Base-by-base conservation (phyloP, 1,140 invertebrate genomes). In the Solen grandis region DNA sequence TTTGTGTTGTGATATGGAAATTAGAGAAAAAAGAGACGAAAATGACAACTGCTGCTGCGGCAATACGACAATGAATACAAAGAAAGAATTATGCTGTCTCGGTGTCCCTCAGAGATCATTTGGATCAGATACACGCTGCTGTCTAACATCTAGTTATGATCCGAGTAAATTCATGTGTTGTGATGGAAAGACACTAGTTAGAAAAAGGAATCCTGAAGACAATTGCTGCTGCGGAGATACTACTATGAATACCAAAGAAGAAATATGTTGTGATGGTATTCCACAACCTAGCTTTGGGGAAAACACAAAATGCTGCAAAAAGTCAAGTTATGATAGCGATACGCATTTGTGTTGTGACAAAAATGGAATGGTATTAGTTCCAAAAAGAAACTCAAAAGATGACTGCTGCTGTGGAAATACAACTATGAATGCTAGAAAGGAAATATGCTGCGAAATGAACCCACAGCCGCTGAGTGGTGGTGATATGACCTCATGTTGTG, bases 141-240 rank as follows among this genome's bases (percentile, higher is more conserved):
- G 62, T 35, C 5, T n/a, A 36, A 36, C 19, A 16, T 27, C 14
- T 19, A 13, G 31, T 36, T 66, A 36, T 36, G 62, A 66, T 31
- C 29, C 66, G 3, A 27, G 59, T 52, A 55, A 27, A 35, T 63
- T 52, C n/a, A 80, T 80, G 57, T 80, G 77, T 41, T 80, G 77
- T 41, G 77, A 72, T 46, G 77, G 77, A 5, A 31, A 31, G 0
- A 72, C 31, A 65, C 36, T 73, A 5, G 52, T 63, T 2, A 80
- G 73, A 38, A 80, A 80, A 31, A 73, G 60, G 4, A 60, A 72
- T 35, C 54, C 50, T 19, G 52, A 65, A 8, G 77, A 80, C 22
- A 80, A 80, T 38, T 80, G 77, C 27, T 80, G 77, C 50, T 80
- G 77, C 54, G 77, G 77, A 16, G 63, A 70, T 36, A 80, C 77